A percentile compares a stretch with the other conserved stretches of the same genome.
These are phyloP conservation scores for Hirtodrosophila alboralis DNA, from an alignment of 2,888 invertebrate genomes.

Conservation along the genomic window DNA sequence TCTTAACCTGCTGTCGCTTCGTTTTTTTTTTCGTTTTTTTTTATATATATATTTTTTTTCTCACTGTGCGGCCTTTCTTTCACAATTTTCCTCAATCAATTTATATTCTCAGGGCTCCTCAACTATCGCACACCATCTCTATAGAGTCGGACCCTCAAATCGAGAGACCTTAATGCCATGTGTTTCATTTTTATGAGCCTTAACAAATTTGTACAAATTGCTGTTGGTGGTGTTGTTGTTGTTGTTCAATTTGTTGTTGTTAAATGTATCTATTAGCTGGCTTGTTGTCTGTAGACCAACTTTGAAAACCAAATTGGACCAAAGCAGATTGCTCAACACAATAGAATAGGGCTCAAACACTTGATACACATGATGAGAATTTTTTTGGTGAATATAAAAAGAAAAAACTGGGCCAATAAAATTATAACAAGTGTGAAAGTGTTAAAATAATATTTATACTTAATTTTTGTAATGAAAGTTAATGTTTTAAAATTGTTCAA, in stretches of 20 bases:
- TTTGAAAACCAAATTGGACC: constrained; percentile 63
- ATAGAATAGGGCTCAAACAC: constrained; percentile 6
- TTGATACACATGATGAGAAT: too few species aligned
- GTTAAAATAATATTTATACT: too few species aligned
- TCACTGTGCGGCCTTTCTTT: constrained; percentile 27
- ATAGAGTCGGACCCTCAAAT: background rate
- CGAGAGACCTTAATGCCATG: constrained; percentile 63
- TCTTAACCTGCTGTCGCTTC: constrained; percentile 56
- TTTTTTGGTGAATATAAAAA: too few species aligned
- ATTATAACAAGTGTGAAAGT: too few species aligned
- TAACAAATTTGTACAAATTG: constrained; percentile 77
- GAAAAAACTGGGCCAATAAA: too few species aligned
- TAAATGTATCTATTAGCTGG: constrained; percentile 22
- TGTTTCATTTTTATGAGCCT: constrained; percentile 73
- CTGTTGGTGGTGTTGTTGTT: constrained; percentile 34
- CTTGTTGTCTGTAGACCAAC: constrained; percentile 31
- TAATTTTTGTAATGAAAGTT: too few species aligned
- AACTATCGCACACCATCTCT: constrained; percentile 3
- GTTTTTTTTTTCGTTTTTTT: constrained; percentile 7
- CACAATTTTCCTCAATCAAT: constrained; percentile 65
- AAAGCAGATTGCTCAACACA: constrained; percentile 21
- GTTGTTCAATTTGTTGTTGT: constrained; percentile 16
- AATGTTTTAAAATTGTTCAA: too few species aligned
- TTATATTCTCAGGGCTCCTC: constrained; percentile 51
- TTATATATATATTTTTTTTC: constrained; percentile 13